Evolutionary conservation across 2,888 invertebrate species (phyloP).

Genomic region (Acleris laterana): DNA sequence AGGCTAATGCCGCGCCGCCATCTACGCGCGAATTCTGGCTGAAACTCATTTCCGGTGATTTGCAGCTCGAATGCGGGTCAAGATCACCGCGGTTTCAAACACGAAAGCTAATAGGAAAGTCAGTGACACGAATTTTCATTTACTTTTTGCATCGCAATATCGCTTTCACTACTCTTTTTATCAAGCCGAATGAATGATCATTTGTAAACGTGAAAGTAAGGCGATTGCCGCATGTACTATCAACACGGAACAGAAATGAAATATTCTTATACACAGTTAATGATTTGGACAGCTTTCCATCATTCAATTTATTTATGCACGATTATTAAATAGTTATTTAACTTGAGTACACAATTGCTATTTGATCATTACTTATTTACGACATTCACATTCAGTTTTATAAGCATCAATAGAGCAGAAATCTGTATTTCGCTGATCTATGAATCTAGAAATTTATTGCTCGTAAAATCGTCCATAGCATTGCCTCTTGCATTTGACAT

Average conservation of each 20-base stretch:
- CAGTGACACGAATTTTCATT: slow-evolving; percentile 81
- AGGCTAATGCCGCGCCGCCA: slow-evolving; percentile 38
- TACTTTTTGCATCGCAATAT: slow-evolving; percentile 78
- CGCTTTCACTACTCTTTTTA: slow-evolving; percentile 81
- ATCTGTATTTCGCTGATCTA: slow-evolving; percentile 44
- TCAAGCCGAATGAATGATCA: slow-evolving; percentile 72
- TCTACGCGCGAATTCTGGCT: slow-evolving; percentile 5
- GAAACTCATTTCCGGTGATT: slow-evolving; percentile 46
- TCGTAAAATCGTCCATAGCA: slow-evolving; percentile 43
- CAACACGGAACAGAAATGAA: slow-evolving; percentile 29
- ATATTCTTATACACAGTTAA: slow-evolving; percentile 57
- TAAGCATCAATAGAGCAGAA: slow-evolving; percentile 53
- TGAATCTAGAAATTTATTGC: slow-evolving; percentile 54
- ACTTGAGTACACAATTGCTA: slow-evolving; percentile 49
- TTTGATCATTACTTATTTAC: slow-evolving; percentile 39
- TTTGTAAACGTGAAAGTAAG: slow-evolving; percentile 79
- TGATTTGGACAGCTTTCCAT: slow-evolving; percentile 62
- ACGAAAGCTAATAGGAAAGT: slow-evolving; percentile 73
- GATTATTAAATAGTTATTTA: slow-evolving; percentile 52
- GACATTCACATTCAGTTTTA: slow-evolving; percentile 37
- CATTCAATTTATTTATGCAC: slow-evolving; percentile 54
- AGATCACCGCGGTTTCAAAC: slow-evolving; percentile 57
- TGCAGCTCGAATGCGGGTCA: slow-evolving; percentile 60
- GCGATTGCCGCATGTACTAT: slow-evolving; percentile 50
- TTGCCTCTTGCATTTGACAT: too few relatives aligned